Evolutionary conservation across 2,797 vertebrate genomes (phyloP).

Genomic region (Urosaurus nigricauda): DNA sequence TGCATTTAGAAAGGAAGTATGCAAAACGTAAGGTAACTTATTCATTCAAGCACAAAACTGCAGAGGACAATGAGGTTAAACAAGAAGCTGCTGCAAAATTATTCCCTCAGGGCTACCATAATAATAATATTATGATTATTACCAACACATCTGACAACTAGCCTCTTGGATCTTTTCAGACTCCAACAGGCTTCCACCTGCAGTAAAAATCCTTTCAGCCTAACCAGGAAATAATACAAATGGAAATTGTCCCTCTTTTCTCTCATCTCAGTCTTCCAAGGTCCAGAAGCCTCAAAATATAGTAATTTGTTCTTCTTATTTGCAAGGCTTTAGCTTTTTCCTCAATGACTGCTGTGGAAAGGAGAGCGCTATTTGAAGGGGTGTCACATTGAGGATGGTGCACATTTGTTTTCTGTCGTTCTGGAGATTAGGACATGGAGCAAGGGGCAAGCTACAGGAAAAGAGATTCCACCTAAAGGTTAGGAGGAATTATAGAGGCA

Average conservation of each 20-base stretch:
- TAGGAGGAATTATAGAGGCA: neutral
- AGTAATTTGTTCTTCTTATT: neutral
- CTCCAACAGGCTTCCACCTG: neutral
- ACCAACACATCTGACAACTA: too few species aligned
- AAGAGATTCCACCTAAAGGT: too few species aligned
- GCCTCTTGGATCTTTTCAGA: too few species aligned
- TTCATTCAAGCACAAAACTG: neutral
- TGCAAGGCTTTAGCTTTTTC: neutral
- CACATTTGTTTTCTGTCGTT: too few species aligned
- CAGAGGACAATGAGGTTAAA: neutral
- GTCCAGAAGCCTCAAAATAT: neutral
- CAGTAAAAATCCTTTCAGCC: neutral
- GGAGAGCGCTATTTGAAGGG: too few species aligned
- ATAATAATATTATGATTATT: too few species aligned
- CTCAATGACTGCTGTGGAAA: neutral
- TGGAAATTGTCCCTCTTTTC: neutral
- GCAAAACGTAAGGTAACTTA: too few species aligned
- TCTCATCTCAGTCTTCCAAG: neutral
- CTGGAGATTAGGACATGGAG: too few species aligned
- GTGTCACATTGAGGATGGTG: too few species aligned
- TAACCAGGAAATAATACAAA: neutral
- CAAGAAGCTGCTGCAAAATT: neutral
- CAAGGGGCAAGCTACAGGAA: too few species aligned
- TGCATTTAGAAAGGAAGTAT: too few species aligned
- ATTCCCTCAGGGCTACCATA: neutral